Percentiles rank a stretch among this genome's conserved stretches.
phyloP scores from a whole-genome alignment of 2,888 invertebrate genomes.

The Chalcosyrphus nemorum region DNA sequence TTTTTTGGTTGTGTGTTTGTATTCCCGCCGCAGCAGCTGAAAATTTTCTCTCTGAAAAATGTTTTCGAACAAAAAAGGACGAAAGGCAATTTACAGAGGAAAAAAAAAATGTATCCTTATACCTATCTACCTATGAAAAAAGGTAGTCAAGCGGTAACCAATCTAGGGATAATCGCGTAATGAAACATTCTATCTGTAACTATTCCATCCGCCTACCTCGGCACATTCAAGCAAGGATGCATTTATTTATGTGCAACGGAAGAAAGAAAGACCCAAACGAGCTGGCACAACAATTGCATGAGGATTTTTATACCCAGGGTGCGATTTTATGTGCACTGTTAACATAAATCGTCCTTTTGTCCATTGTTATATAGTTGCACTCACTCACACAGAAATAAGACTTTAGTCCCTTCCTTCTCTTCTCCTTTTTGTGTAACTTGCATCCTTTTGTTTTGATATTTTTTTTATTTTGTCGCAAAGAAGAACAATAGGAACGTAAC shows the following conservation, averaged over 20 bases:
- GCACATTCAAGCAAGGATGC: conserved; percentile 17
- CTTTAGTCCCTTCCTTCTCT: conserved; percentile 31
- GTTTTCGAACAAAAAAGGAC: conserved; percentile 29
- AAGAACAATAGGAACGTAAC: conserved; percentile 55
- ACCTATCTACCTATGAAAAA: conserved; percentile 5
- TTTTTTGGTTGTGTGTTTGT: conserved; percentile 1
- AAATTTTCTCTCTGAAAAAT: conserved; percentile 28
- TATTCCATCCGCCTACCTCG: conserved; percentile 66
- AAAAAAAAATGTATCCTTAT: not conserved
- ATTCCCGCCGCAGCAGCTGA: conserved; percentile 61
- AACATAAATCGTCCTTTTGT: conserved; percentile 71
- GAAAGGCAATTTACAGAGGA: conserved; percentile 50
- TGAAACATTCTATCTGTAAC: conserved; percentile 72
- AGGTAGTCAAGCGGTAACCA: conserved; percentile 68
- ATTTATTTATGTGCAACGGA: conserved; percentile 52
- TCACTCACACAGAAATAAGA: conserved; percentile 26
- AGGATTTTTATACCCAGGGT: conserved; percentile 59
- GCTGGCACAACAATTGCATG: conserved; percentile 26
- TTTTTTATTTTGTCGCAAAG: conserved; percentile 51
- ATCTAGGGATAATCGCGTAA: conserved; percentile 72
- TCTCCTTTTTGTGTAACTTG: conserved; percentile 15
- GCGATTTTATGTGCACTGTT: conserved; percentile 55
- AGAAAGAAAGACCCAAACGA: not conserved
- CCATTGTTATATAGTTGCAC: conserved; percentile 58
- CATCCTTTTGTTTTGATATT: conserved; percentile 59